These are phyloP conservation scores for Sericinus montela DNA, from an alignment of 2,888 invertebrate genomes.

Conservation along the genomic window DNA sequence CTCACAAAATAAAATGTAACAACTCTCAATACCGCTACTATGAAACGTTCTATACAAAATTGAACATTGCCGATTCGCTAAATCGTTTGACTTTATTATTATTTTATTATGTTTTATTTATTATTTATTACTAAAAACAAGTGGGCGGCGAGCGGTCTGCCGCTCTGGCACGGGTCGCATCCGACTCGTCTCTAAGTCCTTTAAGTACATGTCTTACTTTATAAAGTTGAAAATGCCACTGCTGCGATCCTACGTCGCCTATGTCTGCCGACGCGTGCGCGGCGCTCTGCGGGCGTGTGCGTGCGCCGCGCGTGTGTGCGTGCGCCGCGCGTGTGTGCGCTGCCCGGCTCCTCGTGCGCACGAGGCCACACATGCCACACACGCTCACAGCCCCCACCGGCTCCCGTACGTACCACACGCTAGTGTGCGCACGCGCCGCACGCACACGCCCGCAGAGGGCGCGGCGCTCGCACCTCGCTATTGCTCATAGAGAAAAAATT, in stretches of 20 bases:
- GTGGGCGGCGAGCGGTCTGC: conserved; percentile 62
- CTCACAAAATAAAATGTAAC: conserved; percentile 71
- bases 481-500: conserved; percentile 72
- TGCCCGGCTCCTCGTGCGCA: too few species aligned
- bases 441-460: conserved; percentile 13
- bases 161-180: conserved; percentile 47
- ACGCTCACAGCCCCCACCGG: too few species aligned
- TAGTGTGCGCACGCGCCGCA: conserved; percentile 1
- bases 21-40: conserved; percentile 75
- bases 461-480: conserved; percentile 37
- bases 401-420: too few species aligned
- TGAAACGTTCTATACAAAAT: conserved; percentile 78
- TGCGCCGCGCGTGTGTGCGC: too few species aligned
- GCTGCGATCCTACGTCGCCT: conserved; percentile 74
- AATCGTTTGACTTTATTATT: conserved; percentile 57
- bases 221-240: conserved; percentile 76
- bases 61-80: conserved; percentile 76
- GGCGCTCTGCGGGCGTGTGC: conserved; percentile 20
- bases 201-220: conserved; percentile 73
- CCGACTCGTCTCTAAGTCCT: conserved; percentile 61
- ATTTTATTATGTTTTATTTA: conserved; percentile 25
- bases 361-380: too few species aligned
- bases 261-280: conserved; percentile 32
- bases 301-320: conserved; percentile 15
- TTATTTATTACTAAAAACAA: conserved; percentile 56